Base-by-base conservation (phyloP, 2,888 invertebrate species). In the Trissoscelio sp. region DNA sequence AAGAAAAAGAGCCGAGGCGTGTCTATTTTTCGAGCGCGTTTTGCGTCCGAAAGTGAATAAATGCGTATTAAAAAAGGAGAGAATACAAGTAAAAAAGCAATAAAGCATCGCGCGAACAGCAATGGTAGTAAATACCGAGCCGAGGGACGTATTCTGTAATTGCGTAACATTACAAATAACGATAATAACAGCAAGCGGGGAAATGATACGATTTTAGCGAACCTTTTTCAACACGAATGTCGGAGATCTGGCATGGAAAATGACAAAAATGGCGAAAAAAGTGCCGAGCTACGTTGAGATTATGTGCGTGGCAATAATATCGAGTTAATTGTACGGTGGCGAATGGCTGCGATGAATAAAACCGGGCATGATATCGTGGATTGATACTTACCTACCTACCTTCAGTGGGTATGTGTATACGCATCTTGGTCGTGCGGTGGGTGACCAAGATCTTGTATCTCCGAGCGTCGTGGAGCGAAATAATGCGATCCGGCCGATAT, bases 301-400 rank as follows among this genome's bases (percentile, higher is more conserved):
- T 87, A 37, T 57, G 20, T n/a, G 37, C 57, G 12, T 34, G 37
- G 57, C 14, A 87, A 87, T 88, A 88, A 88, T 87, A 86, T 87
- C 85, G 81, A 83, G 83, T 86, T 88, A 88, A 88, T 88, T 88
- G 88, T 83, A 81, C 70, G 79, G 81, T 83, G 80, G 75, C 82
- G 70, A 83, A 34, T 74, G 67, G 57, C 64, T 48, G 16, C 28
- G 14, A 46, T 64, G 67, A 42, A 44, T 53, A 55, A 37, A 39
- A 42, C 53, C 34, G 34, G 11, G 46, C 48, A 64, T 44, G 64
- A 64, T 64, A 48, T 5, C 24, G 28, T 18, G 12, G 12, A 48
- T 48, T 44, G 64, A 64, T 64, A 64, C 60, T 16, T 42, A 14
- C 28, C 11, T 12, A 4, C 37, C 3, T 37, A 37, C n/a, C 9